Base-by-base conservation (phyloP, 2,888 invertebrate species). In the Callyntrura guangdongensis region DNA sequence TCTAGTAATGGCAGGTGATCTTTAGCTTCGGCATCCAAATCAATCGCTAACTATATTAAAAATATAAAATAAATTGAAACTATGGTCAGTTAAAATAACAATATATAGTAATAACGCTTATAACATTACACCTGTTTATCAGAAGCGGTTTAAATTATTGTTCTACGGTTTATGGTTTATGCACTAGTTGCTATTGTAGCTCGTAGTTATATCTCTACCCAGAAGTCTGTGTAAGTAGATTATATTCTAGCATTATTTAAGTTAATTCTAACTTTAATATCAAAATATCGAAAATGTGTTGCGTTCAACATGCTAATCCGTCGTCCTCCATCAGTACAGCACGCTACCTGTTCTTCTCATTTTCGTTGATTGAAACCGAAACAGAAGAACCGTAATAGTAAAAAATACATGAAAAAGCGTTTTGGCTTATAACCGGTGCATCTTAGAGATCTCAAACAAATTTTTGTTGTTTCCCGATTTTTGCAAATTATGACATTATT, bases 1-100 rank as follows among this genome's bases (percentile, higher is more conserved):
- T 94, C 94, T 36, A 94, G 67, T 3, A 94, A 77, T 3, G 93
- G 93, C 17, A 94, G 53, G 61, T 94, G 94, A 72, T 93, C 94
- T 1, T 92, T 90, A 9, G 93, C 90, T 84, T 94, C 94, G 1
- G 89, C 85, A 22, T 94, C 94, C 86, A 94, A 81, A 67, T 94
- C 94, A 81, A 94, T 92, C 0, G 94, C 94, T 45, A 94, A 36
- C 94, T 94, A 49, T 25, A 72, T 64, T 22, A 14, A 59, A 59
- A n/a, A 59, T 59, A 17, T n/a, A n/a, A n/a, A n/a, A n/a, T n/a
- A 84, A 25, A 64, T 22, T 22, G 45, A 49, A 1, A 45, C 59
- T 59, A 36, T 5, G 1, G 14, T 3, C 12, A 45, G 6, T 36
- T 36, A 64, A 82, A n/a, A 9, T 45, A 64, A 64, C 12, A 17